Evolutionary conservation across 1,140 invertebrate species (phyloP), one percentile per base, ranked within the genome.

Genomic region (Hormaphis cornu): DNA sequence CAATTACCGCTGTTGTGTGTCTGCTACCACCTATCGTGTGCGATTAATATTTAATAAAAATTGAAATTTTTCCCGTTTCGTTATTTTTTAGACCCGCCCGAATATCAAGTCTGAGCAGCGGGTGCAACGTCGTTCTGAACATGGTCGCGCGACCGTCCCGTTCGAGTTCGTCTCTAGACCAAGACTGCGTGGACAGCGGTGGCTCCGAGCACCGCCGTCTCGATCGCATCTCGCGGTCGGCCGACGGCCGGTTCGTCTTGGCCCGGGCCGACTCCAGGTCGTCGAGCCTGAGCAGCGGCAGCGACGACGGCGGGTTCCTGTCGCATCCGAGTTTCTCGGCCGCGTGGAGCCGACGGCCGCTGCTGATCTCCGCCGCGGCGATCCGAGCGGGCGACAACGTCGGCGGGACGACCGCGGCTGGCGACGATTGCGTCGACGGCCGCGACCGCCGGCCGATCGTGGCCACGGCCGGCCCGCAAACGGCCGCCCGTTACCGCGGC

Each of bases 271-370:
- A 63, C 6, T 50, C 61, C 6, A 2, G 42, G n/a, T 82, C 85
- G 74, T 85, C 86, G 73, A 86, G 85, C 74, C 82, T 83, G 35
- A 83, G 86, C 44, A 85, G 86, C 75, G 81, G 82, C 26, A 90
- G 89, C 74, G 89, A 91, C 77, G 89, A 92, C 76, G 90, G 90
- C 33, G 89, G 89, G 2, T 91, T 92, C 77, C 80, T 89, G 37
- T 75, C 75, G 10, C 73, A 74, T 61, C 74, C 74, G 22, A 74
- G 74, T 40, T 73, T 74, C 70, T 71, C 73, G 50, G 72, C 74
- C 56, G 12, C 69, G 18, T 33, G 52, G 69, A 58, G 53, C 42
- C 66, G 26, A 20, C 63, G 44, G n/a, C 69, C 44, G 26, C 5
- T 63, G n/a, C 10, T 69, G 22, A 30, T 12, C n/a, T n/a, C 28